Conservation (phyloP, 2,888 invertebrate genomes). For the Caenorhabditis parvicauda region DNA sequence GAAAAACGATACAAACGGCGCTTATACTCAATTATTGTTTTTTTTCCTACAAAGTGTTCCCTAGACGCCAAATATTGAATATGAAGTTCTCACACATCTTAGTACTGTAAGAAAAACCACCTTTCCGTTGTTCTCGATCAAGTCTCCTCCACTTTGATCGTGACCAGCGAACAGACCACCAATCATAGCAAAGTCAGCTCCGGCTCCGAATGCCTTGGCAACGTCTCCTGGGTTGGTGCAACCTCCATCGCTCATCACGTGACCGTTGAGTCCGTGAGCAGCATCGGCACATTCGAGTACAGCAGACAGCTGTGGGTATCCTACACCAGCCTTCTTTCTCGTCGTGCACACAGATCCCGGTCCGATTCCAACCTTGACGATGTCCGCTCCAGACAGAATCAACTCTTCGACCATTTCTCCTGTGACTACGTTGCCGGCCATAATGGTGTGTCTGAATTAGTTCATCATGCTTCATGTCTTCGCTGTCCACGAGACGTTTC, state of each 20-base stretch:
- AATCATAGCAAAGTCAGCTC: conserved; percentile 89
- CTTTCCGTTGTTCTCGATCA: conserved; percentile 66
- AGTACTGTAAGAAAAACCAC: too few relatives aligned
- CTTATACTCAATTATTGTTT: too few relatives aligned
- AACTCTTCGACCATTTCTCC: conserved; percentile 94
- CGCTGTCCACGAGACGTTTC: too few relatives aligned
- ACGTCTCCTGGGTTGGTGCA: conserved; percentile 87
- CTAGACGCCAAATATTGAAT: too few relatives aligned
- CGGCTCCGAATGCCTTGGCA: conserved; percentile 87
- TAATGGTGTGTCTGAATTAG: conserved; percentile 78
- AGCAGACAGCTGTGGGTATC: conserved; percentile 77
- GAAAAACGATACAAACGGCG: too few relatives aligned
- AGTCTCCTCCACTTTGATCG: conserved; percentile 83
- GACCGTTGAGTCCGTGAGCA: conserved; percentile 87
- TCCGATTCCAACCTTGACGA: conserved; percentile 73
- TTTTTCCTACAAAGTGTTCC: too few relatives aligned
- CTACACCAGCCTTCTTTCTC: conserved; percentile 83
- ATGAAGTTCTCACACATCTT: too few relatives aligned
- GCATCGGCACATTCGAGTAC: conserved; percentile 91
- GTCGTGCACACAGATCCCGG: conserved; percentile 87
- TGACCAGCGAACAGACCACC: conserved; percentile 82
- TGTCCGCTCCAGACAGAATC: conserved; percentile 85
- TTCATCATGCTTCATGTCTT: too few relatives aligned
- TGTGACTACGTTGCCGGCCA: conserved; percentile 91
- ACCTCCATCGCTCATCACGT: conserved; percentile 92